Evolutionary conservation across 2,888 invertebrate genomes (phyloP), one percentile per base, ranked within the genome.

Genomic region (Pseudococcus longispinus): DNA sequence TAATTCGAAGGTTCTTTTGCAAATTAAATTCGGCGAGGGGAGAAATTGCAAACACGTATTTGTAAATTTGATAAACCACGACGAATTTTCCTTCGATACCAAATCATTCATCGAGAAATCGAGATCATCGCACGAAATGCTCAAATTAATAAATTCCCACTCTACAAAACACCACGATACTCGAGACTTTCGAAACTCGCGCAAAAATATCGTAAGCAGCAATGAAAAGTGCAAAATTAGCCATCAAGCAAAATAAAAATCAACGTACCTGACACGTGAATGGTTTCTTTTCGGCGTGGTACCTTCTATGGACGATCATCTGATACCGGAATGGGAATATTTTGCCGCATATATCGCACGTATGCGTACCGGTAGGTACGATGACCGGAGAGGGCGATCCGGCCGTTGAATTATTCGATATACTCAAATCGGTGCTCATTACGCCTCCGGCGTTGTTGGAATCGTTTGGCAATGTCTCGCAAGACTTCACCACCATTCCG

Each of bases 261-360:
- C 51, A 51, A 70, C 87, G 6, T 88, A 91, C 91, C 91, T 93
- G 93, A 89, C 93, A 93, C 88, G 95, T 95, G 90, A 95, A 96
- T 74, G 96, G 96, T 90, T 96, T 96, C 89, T 95, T 93, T 91
- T 96, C 96, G 70, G 95, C 95, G 90, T 96, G 96, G 91, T 96
- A 96, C 89, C 96, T 93, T 90, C 93, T 93, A 91, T 96, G 96
- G 70, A 96, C 96, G 89, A 96, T 96, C 88, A 96, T 93, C 90
- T 96, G 96, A 91, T 96, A 96, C 87, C 96, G 94, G 91, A 95
- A 96, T 90, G 95, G 95, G 91, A 96, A 96, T 91, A 95, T 94
- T 91, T 96, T 96, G 85, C 95, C 95, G 90, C 96, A 96, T 88
- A 96, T 93, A 91, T 96, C 96, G 91, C 96, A 96, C 23, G 94